These are phyloP conservation scores for Polydrusus cervinus DNA, from an alignment of 2,888 invertebrate species.

Conservation along the genomic window DNA sequence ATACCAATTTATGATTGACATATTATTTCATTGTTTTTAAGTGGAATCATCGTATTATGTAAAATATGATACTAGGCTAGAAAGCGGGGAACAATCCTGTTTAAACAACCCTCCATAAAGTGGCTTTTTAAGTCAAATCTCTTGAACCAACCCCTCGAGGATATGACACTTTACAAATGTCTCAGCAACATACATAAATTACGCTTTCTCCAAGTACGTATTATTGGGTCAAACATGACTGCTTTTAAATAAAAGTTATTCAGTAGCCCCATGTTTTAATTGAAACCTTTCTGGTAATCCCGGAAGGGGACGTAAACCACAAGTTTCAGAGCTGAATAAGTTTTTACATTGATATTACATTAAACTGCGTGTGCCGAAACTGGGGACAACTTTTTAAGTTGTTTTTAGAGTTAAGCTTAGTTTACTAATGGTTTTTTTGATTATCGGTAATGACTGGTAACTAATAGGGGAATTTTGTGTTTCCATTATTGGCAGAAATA, in stretches of 20 bases:
- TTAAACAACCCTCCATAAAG: slow-evolving; percentile 41
- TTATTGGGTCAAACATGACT: slow-evolving; percentile 44
- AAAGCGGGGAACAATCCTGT: slow-evolving; percentile 22
- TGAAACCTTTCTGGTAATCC: slow-evolving; percentile 15
- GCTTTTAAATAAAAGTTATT: slow-evolving; percentile 35
- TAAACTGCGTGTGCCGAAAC: slow-evolving; percentile 38
- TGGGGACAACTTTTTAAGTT: slow-evolving; percentile 41
- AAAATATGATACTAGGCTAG: background rate
- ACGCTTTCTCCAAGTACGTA: slow-evolving; percentile 35
- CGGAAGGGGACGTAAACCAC: slow-evolving; percentile 28
- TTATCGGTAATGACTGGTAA: slow-evolving; percentile 35
- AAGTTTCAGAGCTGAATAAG: slow-evolving; percentile 21
- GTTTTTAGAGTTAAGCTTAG: slow-evolving; percentile 22
- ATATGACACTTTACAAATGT: slow-evolving; percentile 49
- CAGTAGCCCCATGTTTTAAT: slow-evolving; percentile 8
- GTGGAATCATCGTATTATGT: background rate
- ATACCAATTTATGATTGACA: too few relatives aligned
- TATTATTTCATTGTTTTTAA: background rate
- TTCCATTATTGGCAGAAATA: too few relatives aligned
- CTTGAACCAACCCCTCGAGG: slow-evolving; percentile 33
- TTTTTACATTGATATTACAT: slow-evolving; percentile 49
- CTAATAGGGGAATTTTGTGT: slow-evolving; percentile 17
- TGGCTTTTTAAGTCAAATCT: slow-evolving; percentile 40
- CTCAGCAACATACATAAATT: slow-evolving; percentile 45
- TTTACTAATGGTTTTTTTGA: slow-evolving; percentile 37